A percentile compares a stretch with the other conserved stretches of the same genome.
Conservation (phyloP, 2,797 vertebrate species). For the Harpagifer antarcticus region DNA sequence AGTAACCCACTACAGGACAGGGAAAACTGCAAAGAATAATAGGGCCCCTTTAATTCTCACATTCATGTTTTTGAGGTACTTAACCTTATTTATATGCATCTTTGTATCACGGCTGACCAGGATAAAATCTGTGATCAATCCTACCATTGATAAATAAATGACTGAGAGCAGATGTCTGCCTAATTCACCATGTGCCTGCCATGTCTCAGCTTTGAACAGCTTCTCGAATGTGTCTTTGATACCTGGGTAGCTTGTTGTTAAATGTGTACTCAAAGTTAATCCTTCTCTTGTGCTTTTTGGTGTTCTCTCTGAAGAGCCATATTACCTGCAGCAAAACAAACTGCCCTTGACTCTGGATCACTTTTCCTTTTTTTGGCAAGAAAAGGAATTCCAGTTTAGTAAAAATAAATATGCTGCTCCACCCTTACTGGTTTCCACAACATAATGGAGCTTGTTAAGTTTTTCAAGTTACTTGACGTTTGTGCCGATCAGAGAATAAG, state of each 20-base stretch:
- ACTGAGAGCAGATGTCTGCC: slow-evolving; percentile 62
- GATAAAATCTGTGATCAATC: slow-evolving; percentile 46
- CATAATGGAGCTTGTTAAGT: slow-evolving; percentile 47
- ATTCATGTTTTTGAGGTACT: slow-evolving; percentile 13
- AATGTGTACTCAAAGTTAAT: slow-evolving; percentile 76
- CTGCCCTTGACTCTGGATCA: slow-evolving; percentile 64
- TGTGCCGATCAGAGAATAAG: slow-evolving; percentile 44
- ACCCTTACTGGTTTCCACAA: slow-evolving; percentile 54
- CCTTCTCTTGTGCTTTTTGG: slow-evolving; percentile 74
- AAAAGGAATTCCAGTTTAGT: slow-evolving; percentile 44
- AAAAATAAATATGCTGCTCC: slow-evolving; percentile 29
- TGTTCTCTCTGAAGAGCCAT: slow-evolving; percentile 69
- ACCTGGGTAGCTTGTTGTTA: slow-evolving; percentile 66
- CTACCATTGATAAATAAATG: slow-evolving; percentile 64
- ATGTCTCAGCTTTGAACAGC: slow-evolving; percentile 65
- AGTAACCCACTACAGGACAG: too few relatives aligned
- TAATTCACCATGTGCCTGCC: slow-evolving; percentile 59
- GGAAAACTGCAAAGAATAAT: too few relatives aligned
- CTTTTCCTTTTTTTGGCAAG: slow-evolving; percentile 47
- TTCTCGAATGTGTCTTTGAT: slow-evolving; percentile 70
- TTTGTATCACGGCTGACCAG: slow-evolving; percentile 47
- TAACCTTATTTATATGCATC: slow-evolving; percentile 31
- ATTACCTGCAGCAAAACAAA: slow-evolving; percentile 69
- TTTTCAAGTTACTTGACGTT: slow-evolving; percentile 45
- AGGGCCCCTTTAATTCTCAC: neutral